Percentiles rank a stretch among this genome's conserved stretches.
These are phyloP conservation scores for Romanogobio albipinnatus DNA, from an alignment of 2,113 vertebrate genomes.

Conservation along the genomic window DNA sequence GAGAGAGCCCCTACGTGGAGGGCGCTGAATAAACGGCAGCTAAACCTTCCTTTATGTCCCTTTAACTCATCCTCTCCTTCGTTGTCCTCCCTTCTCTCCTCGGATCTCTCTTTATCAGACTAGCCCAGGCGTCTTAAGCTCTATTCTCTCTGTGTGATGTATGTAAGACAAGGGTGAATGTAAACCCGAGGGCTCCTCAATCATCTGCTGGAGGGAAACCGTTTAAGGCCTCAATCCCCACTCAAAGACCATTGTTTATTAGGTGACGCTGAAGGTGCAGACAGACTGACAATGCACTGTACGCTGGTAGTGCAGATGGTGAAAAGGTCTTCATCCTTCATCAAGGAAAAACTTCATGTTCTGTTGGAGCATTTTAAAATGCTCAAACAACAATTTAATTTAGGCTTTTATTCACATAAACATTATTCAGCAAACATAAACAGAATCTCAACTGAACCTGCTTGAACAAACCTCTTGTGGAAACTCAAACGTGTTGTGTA, in stretches of 20 bases:
- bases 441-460: no score
- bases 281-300: conserved; percentile 11
- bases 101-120: conserved; percentile 29
- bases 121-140: conserved; percentile 2
- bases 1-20: conserved; percentile 42
- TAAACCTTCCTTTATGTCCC: conserved; percentile 53
- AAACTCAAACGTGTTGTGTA: no score
- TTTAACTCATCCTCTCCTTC: conserved; percentile 44
- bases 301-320: background rate
- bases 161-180: conserved; percentile 38
- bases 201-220: conserved; percentile 36
- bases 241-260: conserved; percentile 4
- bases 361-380: background rate
- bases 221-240: conserved; percentile 18
- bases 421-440: no score
- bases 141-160: conserved; percentile 35
- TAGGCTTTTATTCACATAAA: no score
- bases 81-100: conserved; percentile 36
- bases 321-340: background rate
- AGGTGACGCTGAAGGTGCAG: conserved; percentile 1
- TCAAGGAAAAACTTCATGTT: background rate
- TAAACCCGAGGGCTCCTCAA: conserved; percentile 34
- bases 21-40: conserved; percentile 47
- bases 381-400: background rate
- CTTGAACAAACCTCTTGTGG: no score